These are phyloP conservation scores for Tamandua tetradactyla DNA, from an alignment of 2,797 vertebrate genomes.

Conservation along the genomic window DNA sequence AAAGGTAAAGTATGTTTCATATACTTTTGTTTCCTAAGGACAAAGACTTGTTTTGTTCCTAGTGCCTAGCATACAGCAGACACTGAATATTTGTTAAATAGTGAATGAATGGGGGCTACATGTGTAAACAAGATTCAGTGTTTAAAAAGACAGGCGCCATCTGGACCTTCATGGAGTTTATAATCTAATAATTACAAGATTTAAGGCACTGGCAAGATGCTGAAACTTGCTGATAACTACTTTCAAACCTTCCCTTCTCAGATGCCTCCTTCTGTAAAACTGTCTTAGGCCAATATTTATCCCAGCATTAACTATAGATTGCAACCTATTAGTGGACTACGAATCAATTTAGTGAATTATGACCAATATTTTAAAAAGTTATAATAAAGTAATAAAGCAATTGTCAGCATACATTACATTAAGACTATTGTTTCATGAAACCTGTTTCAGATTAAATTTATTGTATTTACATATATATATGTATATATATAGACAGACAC, in stretches of 20 bases:
- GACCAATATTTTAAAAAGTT: neutral
- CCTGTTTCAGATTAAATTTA: neutral
- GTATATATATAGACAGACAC: neutral
- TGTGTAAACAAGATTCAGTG: neutral
- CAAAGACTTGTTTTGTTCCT: neutral
- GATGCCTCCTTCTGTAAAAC: neutral
- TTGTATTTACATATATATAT: neutral
- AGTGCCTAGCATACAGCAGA: neutral
- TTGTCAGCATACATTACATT: neutral
- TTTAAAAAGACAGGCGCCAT: neutral
- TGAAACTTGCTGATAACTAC: neutral
- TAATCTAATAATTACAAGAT: neutral
- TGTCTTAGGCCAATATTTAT: neutral
- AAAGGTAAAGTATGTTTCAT: conserved; percentile 7
- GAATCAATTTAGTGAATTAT: neutral
- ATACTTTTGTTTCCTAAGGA: neutral
- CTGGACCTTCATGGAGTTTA: neutral
- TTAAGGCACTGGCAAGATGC: neutral
- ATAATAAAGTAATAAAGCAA: neutral
- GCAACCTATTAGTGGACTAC: neutral
- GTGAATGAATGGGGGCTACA: neutral
- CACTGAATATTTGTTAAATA: neutral
- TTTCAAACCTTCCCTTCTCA: neutral
- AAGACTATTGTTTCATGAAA: neutral
- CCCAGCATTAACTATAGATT: neutral